These are phyloP conservation scores for Plutomurus gul DNA, from an alignment of 1,140 invertebrate genomes.

Conservation along the genomic window DNA sequence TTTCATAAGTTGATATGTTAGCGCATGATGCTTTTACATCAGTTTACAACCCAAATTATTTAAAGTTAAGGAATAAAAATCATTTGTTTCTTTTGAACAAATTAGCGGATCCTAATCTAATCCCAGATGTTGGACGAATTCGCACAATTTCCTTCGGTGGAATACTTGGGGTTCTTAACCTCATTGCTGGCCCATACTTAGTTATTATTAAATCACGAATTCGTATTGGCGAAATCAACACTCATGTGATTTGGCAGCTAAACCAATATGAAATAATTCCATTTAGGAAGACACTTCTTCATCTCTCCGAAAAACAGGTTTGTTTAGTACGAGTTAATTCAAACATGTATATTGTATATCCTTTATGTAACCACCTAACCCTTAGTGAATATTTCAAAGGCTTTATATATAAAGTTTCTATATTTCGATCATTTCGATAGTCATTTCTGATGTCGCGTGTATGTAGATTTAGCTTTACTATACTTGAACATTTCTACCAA, in stretches of 20 bases:
- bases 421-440: no score
- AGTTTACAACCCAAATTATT: background rate
- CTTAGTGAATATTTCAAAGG: no score
- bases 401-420: no score
- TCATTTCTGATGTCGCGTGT: no score
- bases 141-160: slow-evolving; percentile 76
- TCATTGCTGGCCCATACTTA: slow-evolving; percentile 85
- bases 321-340: no score
- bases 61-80: slow-evolving; percentile 15
- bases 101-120: slow-evolving; percentile 60
- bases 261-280: slow-evolving; percentile 82
- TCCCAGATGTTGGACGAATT: slow-evolving; percentile 67
- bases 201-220: slow-evolving; percentile 85
- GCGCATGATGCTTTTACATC: background rate
- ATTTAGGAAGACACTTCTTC: slow-evolving; percentile 79
- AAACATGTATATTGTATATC: no score
- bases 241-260: slow-evolving; percentile 83
- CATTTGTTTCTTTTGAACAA: slow-evolving; percentile 23
- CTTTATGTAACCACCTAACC: no score
- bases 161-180: slow-evolving; percentile 80
- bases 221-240: slow-evolving; percentile 82
- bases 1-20: background rate
- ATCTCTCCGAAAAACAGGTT: slow-evolving; percentile 81
- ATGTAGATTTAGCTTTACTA: no score
- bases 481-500: no score